Base-by-base conservation (phyloP, 2,797 vertebrate species). In the Schizopygopsis pylzovi region DNA sequence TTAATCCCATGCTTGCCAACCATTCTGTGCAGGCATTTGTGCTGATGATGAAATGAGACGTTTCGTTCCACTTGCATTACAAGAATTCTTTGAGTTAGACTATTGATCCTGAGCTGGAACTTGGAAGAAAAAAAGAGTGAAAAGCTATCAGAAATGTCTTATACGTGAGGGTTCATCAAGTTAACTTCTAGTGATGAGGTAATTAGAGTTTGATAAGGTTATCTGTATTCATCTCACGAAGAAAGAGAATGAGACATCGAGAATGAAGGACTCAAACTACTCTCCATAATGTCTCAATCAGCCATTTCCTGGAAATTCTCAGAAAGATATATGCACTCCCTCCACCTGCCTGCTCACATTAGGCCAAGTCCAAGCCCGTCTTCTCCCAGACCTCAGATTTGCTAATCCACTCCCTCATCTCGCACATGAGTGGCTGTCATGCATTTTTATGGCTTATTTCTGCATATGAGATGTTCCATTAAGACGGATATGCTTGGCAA, bases 291-390 rank as follows among this genome's bases (percentile, higher is more conserved):
- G 71, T 65, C 65, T 86, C 81, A 63, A 78, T 85, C 47, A 79
- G 54, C 22, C 78, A 37, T 85, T 87, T 87, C 63, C 71, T 10
- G 15, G 25, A 70, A 43, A 71, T 63, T 70, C 61, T 75, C 47
- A 33, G 41, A 82, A 82, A 89, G 86, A 84, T 87, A 39, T 79
- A 87, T 83, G 63, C 20, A 79, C 41, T 83, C 63, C 54, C 43
- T 78, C 18, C 77, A 87, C 86, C 84, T 86, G 89, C 88, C 79
- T 76, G n/a, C 76, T 87, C 61, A 86, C 86, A 87, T 90, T 87
- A 89, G 28, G 71, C 83, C 78, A 70, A 86, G 70, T 90, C 85
- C 83, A 65, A 80, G 80, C 56, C 75, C 81, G 68, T 80, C 43
- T 65, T 78, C 77, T 84, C 47, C 13, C 52, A 65, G 47, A 67